phyloP scores from a whole-genome alignment of 2,888 invertebrate species.

The Phortica okadai region DNA sequence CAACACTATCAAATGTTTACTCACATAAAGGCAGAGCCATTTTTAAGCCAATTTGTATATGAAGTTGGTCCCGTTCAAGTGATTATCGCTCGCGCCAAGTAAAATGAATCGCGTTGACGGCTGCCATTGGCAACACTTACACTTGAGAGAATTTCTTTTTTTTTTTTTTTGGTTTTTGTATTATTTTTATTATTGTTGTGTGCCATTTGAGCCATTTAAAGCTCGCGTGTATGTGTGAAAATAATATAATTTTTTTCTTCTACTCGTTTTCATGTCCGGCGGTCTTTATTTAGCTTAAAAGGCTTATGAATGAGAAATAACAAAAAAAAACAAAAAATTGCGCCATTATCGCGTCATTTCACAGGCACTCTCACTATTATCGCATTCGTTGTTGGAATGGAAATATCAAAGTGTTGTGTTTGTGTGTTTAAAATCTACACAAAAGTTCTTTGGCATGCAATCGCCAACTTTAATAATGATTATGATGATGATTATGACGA shows the following conservation, averaged over 20 bases:
- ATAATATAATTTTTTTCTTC: constrained; percentile 17
- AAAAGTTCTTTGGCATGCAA: constrained; percentile 64
- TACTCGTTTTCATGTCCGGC: not conserved
- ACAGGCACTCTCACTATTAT: constrained; percentile 21
- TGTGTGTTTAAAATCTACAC: constrained; percentile 71
- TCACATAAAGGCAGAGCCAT: constrained; percentile 24
- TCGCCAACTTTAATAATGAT: constrained; percentile 34
- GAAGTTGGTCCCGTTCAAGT: constrained; percentile 10
- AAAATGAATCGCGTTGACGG: constrained; percentile 28
- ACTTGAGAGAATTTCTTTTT: constrained; percentile 65
- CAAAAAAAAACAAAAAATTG: not conserved
- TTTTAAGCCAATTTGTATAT: constrained; percentile 25
- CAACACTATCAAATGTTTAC: not conserved
- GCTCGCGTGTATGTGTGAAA: constrained; percentile 15
- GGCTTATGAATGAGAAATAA: constrained; percentile 51
- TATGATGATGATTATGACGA: not conserved
- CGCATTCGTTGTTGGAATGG: not conserved
- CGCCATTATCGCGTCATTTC: constrained; percentile 58
- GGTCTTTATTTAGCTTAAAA: constrained; percentile 61
- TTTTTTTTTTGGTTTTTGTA: constrained; percentile 45
- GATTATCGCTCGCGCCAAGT: constrained; percentile 22
- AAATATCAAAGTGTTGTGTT: constrained; percentile 23
- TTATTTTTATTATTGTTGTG: constrained; percentile 5
- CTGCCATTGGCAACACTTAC: constrained; percentile 70
- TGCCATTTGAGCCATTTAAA: constrained; percentile 8